Conservation (phyloP, 2,888 invertebrate genomes). For the Drosophila buzzatii region DNA sequence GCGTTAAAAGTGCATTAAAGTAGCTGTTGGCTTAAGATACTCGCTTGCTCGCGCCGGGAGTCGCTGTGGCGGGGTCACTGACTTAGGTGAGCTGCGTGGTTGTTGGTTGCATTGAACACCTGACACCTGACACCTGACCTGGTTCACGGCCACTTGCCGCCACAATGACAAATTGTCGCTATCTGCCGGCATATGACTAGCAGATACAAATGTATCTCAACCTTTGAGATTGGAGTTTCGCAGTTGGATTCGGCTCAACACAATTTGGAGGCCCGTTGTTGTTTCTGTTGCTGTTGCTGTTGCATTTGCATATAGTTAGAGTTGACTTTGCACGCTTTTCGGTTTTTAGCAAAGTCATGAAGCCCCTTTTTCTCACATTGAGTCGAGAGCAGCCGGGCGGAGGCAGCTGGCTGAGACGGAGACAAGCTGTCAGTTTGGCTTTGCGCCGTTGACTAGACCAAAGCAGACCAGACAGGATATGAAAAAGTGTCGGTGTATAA, state of each 20-base stretch:
- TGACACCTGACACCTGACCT: constrained; percentile 70
- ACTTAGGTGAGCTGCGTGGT: constrained; percentile 7
- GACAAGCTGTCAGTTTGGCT: constrained; percentile 69
- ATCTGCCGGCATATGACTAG: constrained; percentile 23
- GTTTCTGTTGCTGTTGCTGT: constrained; percentile 22
- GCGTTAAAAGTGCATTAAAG: constrained; percentile 82
- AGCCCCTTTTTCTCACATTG: constrained; percentile 71
- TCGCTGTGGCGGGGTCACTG: constrained; percentile 5
- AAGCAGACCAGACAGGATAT: constrained; percentile 75
- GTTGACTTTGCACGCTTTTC: constrained; percentile 72
- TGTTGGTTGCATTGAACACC: constrained; percentile 45
- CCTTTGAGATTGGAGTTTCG: neutral
- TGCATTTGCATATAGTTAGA: constrained; percentile 61
- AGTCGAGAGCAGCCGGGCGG: neutral
- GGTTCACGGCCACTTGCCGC: constrained; percentile 69
- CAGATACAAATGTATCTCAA: constrained; percentile 31
- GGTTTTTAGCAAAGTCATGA: constrained; percentile 76
- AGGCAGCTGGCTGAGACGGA: constrained; percentile 10
- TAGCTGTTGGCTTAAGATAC: constrained; percentile 64
- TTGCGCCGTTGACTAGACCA: constrained; percentile 59
- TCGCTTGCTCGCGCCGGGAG: constrained; percentile 8
- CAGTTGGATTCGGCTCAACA: constrained; percentile 1
- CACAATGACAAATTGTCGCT: constrained; percentile 70
- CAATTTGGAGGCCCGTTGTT: constrained; percentile 51
- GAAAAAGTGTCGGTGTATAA: constrained; percentile 79